These are phyloP conservation scores for Cantharis flavilabris DNA, from an alignment of 2,888 invertebrate genomes.

Conservation along the genomic window DNA sequence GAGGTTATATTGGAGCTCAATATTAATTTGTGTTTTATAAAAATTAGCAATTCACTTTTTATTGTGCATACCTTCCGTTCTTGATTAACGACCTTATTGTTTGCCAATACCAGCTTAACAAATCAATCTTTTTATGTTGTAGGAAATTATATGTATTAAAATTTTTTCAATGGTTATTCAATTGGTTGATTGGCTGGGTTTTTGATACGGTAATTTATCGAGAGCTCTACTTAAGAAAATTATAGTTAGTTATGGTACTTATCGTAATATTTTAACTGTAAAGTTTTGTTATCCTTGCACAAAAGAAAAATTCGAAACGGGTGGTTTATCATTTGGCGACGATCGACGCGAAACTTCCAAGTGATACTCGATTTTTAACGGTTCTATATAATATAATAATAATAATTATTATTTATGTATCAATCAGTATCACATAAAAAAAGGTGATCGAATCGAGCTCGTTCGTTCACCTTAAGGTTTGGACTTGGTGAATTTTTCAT, in stretches of 20 bases:
- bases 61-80: not conserved
- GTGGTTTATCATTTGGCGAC: not conserved
- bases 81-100: not conserved
- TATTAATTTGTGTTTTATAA: not conserved
- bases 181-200: not conserved
- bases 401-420: conserved; percentile 10
- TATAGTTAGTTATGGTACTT: not conserved
- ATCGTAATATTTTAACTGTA: not conserved
- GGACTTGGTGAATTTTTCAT: conserved; percentile 4
- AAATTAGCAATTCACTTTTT: not conserved
- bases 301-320: not conserved
- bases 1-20: not conserved
- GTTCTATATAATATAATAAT: not conserved
- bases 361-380: conserved; percentile 3
- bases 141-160: not conserved
- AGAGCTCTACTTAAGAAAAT: not conserved
- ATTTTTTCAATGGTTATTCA: not conserved
- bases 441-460: conserved; percentile 10
- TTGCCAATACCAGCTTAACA: not conserved
- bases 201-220: not conserved
- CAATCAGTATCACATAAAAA: conserved; percentile 9
- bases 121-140: not conserved
- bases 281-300: not conserved
- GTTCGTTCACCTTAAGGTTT: conserved; percentile 14
- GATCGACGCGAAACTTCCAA: not conserved